Conservation (phyloP, 2,113 vertebrate genomes). For the Zosterops hypoxanthus region DNA sequence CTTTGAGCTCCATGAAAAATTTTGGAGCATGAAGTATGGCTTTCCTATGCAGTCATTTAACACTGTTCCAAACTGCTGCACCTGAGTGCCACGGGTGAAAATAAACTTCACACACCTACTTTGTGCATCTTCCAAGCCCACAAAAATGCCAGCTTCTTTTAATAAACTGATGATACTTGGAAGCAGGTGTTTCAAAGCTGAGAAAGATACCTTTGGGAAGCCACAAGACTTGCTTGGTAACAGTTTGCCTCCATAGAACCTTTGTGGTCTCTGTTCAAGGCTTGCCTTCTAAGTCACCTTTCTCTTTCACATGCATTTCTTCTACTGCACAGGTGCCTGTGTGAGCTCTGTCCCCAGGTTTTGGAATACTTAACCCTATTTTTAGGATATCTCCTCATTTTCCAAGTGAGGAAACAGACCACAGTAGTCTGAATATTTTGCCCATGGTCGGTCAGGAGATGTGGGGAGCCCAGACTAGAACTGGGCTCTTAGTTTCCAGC, state of each 20-base stretch:
- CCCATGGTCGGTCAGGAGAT: rapidly evolving
- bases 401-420: neutral
- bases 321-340: neutral
- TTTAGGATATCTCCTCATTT: neutral
- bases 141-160: neutral
- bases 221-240: neutral
- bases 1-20: neutral
- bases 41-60: neutral
- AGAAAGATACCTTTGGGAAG: neutral
- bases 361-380: neutral
- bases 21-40: neutral
- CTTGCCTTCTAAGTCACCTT: neutral
- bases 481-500: neutral
- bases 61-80: neutral
- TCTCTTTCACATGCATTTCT: neutral
- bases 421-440: neutral
- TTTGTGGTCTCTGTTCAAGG: neutral
- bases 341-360: neutral
- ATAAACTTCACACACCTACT: conserved; percentile 41
- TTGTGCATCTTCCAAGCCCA: conserved; percentile 53
- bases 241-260: neutral
- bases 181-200: neutral
- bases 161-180: neutral
- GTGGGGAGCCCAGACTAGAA: neutral
- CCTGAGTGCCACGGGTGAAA: conserved; percentile 26